Conservation (phyloP, 1,140 invertebrate genomes). For the Apis cerana region DNA sequence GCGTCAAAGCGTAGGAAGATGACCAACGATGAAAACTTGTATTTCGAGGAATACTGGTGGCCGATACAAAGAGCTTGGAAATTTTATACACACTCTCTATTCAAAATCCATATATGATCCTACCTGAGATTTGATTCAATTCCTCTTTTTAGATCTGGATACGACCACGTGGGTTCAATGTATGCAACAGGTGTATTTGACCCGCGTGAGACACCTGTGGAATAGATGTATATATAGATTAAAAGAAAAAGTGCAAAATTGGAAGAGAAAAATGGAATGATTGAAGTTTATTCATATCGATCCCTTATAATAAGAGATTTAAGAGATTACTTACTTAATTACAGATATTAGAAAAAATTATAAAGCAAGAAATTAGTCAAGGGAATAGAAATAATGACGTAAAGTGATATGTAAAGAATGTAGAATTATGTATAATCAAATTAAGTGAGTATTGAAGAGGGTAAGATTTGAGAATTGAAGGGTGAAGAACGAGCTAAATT, state of each 20-base stretch:
- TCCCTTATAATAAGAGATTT: background rate
- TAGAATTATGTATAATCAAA: background rate
- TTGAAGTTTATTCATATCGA: background rate
- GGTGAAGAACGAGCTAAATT: slow-evolving; percentile 7
- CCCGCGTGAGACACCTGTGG: background rate
- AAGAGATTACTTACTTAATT: no score
- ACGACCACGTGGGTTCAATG: no score
- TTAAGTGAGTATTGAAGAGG: background rate
- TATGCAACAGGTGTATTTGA: slow-evolving; percentile 20
- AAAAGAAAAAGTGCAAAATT: background rate
- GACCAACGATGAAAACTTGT: background rate
- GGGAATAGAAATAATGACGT: background rate
- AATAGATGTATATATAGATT: background rate
- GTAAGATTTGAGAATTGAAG: background rate
- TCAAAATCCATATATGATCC: background rate
- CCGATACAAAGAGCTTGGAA: background rate
- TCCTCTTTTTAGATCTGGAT: background rate
- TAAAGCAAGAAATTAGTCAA: no score
- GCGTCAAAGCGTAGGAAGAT: slow-evolving; percentile 37
- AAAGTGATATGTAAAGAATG: background rate
- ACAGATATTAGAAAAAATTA: no score
- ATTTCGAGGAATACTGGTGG: background rate
- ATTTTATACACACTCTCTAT: background rate
- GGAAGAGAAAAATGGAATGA: no score
- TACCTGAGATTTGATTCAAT: slow-evolving; percentile 21